Evolutionary conservation across 30 jellyfish, hydroid and myxozoan genomes (phyloP).

Genomic region (Nemopilema nomurai): DNA sequence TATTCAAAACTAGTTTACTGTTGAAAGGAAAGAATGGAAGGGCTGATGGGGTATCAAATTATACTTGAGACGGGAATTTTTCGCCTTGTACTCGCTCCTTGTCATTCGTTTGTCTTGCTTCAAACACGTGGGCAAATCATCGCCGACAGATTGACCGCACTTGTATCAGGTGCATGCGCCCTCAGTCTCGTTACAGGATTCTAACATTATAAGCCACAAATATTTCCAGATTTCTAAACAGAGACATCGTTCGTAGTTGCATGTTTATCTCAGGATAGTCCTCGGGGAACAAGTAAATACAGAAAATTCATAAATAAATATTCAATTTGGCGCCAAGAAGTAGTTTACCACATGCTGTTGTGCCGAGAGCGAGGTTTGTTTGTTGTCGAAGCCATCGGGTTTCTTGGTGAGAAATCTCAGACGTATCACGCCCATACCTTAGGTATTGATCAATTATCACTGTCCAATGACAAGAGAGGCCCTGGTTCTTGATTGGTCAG

Average conservation of each 20-base stretch:
- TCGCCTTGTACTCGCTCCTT: no score
- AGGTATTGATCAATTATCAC: constrained; percentile 11
- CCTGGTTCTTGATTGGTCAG: constrained; percentile 5
- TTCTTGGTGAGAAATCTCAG: not conserved
- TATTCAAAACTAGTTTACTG: no score
- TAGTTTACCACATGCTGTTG: not conserved
- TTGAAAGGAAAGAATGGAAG: no score
- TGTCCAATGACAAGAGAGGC: not conserved
- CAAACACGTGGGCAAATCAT: no score
- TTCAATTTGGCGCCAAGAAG: not conserved
- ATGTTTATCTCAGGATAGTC: no score
- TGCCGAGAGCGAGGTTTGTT: not conserved
- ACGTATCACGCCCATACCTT: constrained; percentile 22
- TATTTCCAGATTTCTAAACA: no score
- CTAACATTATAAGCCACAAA: not conserved
- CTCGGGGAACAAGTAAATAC: no score
- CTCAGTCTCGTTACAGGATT: not conserved
- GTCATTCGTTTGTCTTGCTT: no score
- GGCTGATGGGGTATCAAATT: no score
- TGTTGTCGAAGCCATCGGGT: not conserved
- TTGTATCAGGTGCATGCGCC: not conserved
- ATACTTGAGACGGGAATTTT: no score
- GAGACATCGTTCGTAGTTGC: no score
- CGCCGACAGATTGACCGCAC: not conserved
- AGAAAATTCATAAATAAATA: no score